These are phyloP conservation scores for Equus quagga DNA, from an alignment of 2,113 vertebrate species.

Conservation along the genomic window DNA sequence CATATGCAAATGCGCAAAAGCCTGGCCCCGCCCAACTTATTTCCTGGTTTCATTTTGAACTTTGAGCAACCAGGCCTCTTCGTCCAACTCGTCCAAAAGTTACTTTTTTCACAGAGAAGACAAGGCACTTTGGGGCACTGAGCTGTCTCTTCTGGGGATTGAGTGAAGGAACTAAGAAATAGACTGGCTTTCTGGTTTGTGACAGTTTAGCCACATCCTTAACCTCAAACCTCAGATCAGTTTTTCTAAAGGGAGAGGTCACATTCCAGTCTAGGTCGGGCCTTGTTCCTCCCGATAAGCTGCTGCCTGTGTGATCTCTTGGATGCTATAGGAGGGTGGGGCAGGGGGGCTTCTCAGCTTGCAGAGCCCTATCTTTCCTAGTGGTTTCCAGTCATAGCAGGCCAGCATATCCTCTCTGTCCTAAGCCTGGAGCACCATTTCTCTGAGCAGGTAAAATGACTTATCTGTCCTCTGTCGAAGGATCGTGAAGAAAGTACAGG, in stretches of 20 bases:
- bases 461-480: neutral
- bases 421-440: neutral
- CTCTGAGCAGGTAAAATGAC: neutral
- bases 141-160: neutral
- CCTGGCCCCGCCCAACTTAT: neutral
- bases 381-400: neutral
- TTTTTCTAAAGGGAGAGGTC: neutral
- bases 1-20: neutral
- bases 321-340: neutral
- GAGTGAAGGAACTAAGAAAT: conserved; percentile 28
- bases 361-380: neutral
- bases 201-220: conserved; percentile 51
- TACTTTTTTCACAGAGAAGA: neutral
- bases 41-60: conserved; percentile 55
- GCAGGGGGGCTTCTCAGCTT: neutral
- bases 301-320: neutral
- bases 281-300: neutral
- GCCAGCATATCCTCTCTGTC: neutral
- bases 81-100: neutral
- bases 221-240: conserved; percentile 57
- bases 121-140: neutral
- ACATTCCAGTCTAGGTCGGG: neutral
- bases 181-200: conserved; percentile 35
- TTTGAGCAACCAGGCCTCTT: neutral
- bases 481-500: neutral